Conservation (phyloP, 2,888 invertebrate species). For the Belgica antarctica region DNA sequence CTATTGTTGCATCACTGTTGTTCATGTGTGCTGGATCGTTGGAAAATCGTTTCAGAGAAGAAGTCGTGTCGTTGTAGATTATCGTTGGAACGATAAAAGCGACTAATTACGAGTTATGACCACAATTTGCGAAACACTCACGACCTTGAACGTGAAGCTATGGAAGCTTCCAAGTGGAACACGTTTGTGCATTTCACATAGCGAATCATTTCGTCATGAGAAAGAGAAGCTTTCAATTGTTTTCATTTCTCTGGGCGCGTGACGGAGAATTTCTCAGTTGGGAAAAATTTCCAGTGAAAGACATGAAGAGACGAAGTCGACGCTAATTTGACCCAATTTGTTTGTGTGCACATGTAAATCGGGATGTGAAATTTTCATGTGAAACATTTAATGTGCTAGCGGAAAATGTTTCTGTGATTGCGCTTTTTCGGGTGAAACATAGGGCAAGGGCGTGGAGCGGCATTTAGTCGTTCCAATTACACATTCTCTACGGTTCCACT, state of each 20-base stretch:
- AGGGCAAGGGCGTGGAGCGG: conserved; percentile 13
- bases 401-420: too few relatives aligned
- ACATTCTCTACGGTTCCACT: conserved; percentile 20
- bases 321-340: conserved; percentile 20
- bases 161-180: conserved; percentile 11
- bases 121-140: not conserved
- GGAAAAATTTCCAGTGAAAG: not conserved
- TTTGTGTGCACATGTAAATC: not conserved
- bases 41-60: too few relatives aligned
- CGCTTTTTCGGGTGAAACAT: not conserved
- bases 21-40: too few relatives aligned
- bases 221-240: conserved; percentile 10
- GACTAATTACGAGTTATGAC: conserved; percentile 22
- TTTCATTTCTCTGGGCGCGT: not conserved
- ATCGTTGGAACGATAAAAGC: conserved; percentile 5
- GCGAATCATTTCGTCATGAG: not conserved
- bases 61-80: too few relatives aligned
- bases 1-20: too few relatives aligned
- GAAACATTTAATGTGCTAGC: too few relatives aligned
- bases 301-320: not conserved
- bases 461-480: not conserved
- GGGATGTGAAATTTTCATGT: conserved; percentile 17
- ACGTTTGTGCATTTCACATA: conserved; percentile 9
- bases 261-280: not conserved
- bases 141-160: conserved; percentile 24